These are phyloP conservation scores for Parnassius apollo DNA, from an alignment of 2,888 invertebrate genomes.

Conservation along the genomic window DNA sequence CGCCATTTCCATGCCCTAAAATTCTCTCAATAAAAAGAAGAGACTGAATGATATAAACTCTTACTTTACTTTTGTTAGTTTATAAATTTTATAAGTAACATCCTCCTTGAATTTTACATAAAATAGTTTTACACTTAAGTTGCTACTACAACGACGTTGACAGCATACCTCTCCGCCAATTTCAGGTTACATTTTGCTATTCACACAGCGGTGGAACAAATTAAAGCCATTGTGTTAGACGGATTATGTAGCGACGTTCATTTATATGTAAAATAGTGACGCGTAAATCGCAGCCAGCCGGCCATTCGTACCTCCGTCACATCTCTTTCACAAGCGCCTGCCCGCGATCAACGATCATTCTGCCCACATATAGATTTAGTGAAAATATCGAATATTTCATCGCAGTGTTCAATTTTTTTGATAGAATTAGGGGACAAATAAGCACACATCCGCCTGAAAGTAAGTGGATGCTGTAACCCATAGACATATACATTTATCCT, in stretches of 20 bases:
- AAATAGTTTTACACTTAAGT: neutral
- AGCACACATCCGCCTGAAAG: too few species aligned
- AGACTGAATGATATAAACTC: too few species aligned
- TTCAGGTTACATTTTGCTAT: conserved; percentile 62
- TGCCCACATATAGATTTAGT: conserved; percentile 31
- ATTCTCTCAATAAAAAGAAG: too few species aligned
- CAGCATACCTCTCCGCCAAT: conserved; percentile 41
- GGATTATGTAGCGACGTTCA: conserved; percentile 75
- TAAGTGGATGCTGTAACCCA: too few species aligned
- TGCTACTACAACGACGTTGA: neutral
- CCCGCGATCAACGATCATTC: conserved; percentile 46
- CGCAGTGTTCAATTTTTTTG: too few species aligned
- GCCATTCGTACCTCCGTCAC: conserved; percentile 50
- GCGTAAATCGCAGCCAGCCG: conserved; percentile 63
- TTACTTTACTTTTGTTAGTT: too few species aligned
- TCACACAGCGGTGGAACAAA: conserved; percentile 66
- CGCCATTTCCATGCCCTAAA: too few species aligned
- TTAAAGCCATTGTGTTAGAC: conserved; percentile 77
- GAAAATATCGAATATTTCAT: neutral
- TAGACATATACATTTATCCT: too few species aligned
- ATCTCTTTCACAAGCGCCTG: conserved; percentile 40
- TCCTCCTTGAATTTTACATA: neutral
- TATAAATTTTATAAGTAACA: too few species aligned
- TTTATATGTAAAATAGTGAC: conserved; percentile 80
- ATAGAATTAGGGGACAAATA: too few species aligned